Evolutionary conservation across 2,797 vertebrate species (phyloP).

Genomic region (Enteromius anoplus): DNA sequence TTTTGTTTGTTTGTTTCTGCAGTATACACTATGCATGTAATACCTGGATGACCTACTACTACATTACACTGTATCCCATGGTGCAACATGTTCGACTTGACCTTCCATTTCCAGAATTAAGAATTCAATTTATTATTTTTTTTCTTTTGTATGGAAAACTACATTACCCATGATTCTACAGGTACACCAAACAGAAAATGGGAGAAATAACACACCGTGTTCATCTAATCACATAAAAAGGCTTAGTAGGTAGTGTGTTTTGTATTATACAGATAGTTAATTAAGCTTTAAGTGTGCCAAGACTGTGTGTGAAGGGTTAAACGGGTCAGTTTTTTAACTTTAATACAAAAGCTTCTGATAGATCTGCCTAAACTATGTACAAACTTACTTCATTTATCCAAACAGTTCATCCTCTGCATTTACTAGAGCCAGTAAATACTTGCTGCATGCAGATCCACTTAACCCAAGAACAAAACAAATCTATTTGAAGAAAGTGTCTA

Average conservation of each 20-base stretch:
- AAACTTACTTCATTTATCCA: neutral
- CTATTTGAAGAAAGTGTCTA: slow-evolving; percentile 15
- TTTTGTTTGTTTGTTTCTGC: neutral
- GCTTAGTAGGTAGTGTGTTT: neutral
- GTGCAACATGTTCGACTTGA: neutral
- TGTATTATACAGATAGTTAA: neutral
- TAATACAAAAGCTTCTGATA: neutral
- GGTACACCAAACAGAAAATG: neutral
- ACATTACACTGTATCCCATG: neutral
- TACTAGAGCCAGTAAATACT: slow-evolving; percentile 1
- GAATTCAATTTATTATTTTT: too few relatives aligned
- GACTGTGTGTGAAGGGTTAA: neutral
- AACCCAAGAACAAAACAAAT: slow-evolving; percentile 19
- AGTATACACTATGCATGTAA: neutral
- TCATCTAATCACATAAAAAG: neutral
- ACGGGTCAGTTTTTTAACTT: neutral
- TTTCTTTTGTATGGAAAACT: too few relatives aligned
- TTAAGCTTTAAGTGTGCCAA: neutral
- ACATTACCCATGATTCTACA: neutral
- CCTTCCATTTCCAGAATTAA: neutral
- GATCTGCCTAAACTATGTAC: neutral
- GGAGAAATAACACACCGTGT: neutral
- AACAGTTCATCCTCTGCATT: neutral
- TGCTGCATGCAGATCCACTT: slow-evolving; percentile 12
- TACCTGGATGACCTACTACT: neutral